These are phyloP conservation scores for Stegophylla sp. DNA, from an alignment of 2,888 invertebrate genomes.

Conservation along the genomic window DNA sequence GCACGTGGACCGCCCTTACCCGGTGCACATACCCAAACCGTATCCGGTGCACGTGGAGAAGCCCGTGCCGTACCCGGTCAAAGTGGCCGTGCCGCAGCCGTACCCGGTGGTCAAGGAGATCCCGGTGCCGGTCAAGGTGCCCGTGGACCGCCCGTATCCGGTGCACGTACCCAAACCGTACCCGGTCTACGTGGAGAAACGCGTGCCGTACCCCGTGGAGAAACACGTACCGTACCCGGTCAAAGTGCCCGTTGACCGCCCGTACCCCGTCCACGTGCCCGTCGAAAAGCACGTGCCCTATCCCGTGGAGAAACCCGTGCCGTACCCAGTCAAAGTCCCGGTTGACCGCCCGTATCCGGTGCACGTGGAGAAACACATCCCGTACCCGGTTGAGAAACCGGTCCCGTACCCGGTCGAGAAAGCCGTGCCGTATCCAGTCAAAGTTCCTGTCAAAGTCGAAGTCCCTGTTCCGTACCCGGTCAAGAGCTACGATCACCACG, in stretches of 20 bases:
- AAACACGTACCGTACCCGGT: constrained; percentile 68
- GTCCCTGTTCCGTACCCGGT: constrained; percentile 62
- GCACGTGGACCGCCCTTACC: constrained; percentile 62
- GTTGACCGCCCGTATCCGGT: constrained; percentile 68
- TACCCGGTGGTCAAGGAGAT: constrained; percentile 72
- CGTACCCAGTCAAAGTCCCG: constrained; percentile 71
- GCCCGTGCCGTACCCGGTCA: constrained; percentile 62
- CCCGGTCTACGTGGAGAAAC: constrained; percentile 79
- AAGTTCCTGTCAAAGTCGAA: constrained; percentile 68
- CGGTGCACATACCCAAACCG: constrained; percentile 62
- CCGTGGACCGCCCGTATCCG: constrained; percentile 62
- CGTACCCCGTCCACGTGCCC: constrained; percentile 69
- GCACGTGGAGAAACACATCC: constrained; percentile 78
- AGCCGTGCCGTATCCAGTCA: constrained; percentile 72
- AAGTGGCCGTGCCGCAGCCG: constrained; percentile 62
- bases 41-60: constrained; percentile 62
- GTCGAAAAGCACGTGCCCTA: constrained; percentile 66
- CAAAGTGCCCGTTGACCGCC: constrained; percentile 62
- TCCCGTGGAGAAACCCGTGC: constrained; percentile 62
- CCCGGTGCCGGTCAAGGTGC: constrained; percentile 75
- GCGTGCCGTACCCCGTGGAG: constrained; percentile 69
- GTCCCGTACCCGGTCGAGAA: constrained; percentile 80
- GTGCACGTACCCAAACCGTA: constrained; percentile 74
- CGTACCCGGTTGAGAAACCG: constrained; percentile 68
- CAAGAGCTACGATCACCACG: constrained; percentile 54